A percentile compares a stretch with the other conserved stretches of the same genome.
Conservation (phyloP, 2,113 vertebrate species). For the Eulacestoma nigropectus region DNA sequence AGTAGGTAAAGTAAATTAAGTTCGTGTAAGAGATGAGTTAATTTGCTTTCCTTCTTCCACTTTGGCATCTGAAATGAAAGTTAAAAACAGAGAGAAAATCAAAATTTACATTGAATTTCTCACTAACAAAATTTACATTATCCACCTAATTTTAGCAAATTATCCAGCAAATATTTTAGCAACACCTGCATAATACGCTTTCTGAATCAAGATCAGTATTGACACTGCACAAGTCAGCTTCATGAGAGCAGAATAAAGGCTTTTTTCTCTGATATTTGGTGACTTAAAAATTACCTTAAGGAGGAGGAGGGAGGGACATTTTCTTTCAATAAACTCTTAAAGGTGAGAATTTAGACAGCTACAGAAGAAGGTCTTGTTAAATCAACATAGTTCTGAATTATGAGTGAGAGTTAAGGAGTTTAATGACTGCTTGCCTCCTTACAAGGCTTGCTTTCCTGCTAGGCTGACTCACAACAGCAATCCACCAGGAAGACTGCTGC, state of each 20-base stretch:
- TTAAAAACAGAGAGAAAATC: background rate
- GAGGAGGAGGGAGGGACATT: background rate
- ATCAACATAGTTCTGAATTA: background rate
- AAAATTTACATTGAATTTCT: background rate
- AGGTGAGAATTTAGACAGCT: constrained; percentile 25
- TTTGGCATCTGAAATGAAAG: background rate
- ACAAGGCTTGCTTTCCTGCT: constrained; percentile 26
- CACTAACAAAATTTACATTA: background rate
- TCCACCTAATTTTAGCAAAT: background rate
- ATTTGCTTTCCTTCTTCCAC: background rate
- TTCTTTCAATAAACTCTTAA: background rate
- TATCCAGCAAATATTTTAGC: background rate
- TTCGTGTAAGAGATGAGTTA: background rate
- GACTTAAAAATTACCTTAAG: background rate
- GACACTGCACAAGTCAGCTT: background rate
- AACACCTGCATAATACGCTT: background rate
- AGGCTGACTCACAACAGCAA: constrained; percentile 61
- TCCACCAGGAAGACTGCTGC: constrained; percentile 46
- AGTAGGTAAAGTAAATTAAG: background rate
- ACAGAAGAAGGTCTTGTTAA: constrained; percentile 11
- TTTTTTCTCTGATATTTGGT: background rate
- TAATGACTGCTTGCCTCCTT: constrained; percentile 63
- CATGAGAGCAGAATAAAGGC: background rate
- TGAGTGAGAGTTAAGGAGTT: background rate
- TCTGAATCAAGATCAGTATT: background rate